Evolutionary conservation across 2,113 vertebrate species (phyloP).

Genomic region (Triplophysa siluroides): DNA sequence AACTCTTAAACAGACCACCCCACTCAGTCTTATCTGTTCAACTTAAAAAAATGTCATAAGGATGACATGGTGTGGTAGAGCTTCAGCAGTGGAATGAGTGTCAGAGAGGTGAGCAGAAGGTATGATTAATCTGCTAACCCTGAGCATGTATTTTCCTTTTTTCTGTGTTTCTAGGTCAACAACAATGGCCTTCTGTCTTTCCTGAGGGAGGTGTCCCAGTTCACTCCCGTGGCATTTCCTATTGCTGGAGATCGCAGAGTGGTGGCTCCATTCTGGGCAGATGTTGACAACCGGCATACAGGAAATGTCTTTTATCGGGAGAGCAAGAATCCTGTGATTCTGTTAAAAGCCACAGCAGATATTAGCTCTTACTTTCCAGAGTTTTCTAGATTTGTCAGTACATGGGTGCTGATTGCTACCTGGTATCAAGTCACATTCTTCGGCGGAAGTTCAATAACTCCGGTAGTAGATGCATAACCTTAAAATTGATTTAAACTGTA

Average conservation of each 20-base stretch:
- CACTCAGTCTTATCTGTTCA: background rate
- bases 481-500: background rate
- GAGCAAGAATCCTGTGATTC: slow-evolving; percentile 74
- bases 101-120: slow-evolving; percentile 6
- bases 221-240: slow-evolving; percentile 94
- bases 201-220: slow-evolving; percentile 95
- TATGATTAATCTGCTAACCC: slow-evolving; percentile 16
- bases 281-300: slow-evolving; percentile 91
- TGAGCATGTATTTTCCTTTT: slow-evolving; percentile 9
- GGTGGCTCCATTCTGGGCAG: slow-evolving; percentile 95
- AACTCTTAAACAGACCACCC: background rate
- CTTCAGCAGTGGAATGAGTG: slow-evolving; percentile 16
- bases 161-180: slow-evolving; percentile 82
- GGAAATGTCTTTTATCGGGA: slow-evolving; percentile 90
- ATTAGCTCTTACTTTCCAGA: slow-evolving; percentile 85
- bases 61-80: slow-evolving; percentile 15
- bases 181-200: slow-evolving; percentile 98
- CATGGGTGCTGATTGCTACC: slow-evolving; percentile 90
- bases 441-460: slow-evolving; percentile 85
- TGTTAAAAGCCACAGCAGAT: slow-evolving; percentile 80
- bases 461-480: slow-evolving; percentile 71
- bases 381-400: slow-evolving; percentile 79
- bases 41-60: background rate
- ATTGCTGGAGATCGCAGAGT: slow-evolving; percentile 94
- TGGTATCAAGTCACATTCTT: slow-evolving; percentile 96